A percentile compares a stretch with the other conserved stretches of the same genome.
phyloP scores from a whole-genome alignment of 64 coral and sea anemone species.

The Cladopsammia gracilis region DNA sequence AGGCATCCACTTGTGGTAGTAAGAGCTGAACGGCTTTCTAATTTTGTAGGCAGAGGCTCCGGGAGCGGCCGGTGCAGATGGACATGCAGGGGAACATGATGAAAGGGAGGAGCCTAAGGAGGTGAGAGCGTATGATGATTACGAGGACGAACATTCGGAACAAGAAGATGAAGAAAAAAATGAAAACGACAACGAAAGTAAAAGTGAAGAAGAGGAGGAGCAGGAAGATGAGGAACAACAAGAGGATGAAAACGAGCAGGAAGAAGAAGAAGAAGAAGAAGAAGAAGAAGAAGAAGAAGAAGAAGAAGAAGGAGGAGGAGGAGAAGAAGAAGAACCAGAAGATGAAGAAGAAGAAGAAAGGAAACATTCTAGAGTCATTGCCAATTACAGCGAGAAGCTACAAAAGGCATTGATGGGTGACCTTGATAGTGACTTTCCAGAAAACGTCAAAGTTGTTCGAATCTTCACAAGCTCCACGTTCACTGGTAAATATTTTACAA shows the following conservation, averaged over 20 bases:
- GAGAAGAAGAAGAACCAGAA: not conserved
- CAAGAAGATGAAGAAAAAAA: not conserved
- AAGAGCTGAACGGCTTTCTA: not conserved
- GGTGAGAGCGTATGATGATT: not conserved
- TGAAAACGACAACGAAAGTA: not conserved
- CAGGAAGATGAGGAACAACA: not conserved
- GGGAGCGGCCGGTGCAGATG: no score
- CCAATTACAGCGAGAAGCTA: constrained; percentile 11
- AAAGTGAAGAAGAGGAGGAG: not conserved
- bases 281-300: not conserved
- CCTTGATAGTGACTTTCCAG: constrained; percentile 77
- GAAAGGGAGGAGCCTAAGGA: not conserved
- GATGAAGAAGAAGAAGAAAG: not conserved
- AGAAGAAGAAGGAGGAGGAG: not conserved
- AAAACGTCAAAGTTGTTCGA: constrained; percentile 88
- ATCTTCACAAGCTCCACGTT: constrained; percentile 99
- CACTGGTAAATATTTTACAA: constrained; percentile 66
- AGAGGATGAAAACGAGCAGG: not conserved
- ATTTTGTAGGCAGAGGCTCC: not conserved
- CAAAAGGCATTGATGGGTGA: constrained; percentile 70
- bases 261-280: not conserved
- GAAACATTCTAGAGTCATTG: not conserved
- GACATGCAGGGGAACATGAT: not conserved
- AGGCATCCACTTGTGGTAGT: not conserved
- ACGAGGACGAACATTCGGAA: not conserved